These are phyloP conservation scores for Falco columbarius DNA, from an alignment of 2,797 vertebrate genomes.

Conservation along the genomic window DNA sequence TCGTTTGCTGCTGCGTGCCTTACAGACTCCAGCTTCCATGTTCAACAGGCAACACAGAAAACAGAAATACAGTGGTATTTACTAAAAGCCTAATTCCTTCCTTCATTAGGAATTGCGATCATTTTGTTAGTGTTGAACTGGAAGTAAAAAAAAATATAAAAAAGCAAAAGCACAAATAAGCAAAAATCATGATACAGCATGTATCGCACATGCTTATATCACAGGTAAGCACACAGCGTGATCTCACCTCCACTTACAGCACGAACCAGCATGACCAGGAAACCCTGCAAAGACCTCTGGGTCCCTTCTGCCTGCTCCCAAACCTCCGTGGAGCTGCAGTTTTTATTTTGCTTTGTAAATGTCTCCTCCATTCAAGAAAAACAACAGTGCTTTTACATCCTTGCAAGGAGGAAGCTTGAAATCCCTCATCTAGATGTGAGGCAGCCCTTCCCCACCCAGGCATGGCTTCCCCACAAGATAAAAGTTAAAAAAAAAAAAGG, in stretches of 20 bases:
- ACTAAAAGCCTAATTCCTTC: background rate
- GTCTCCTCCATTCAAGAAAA: slow-evolving; percentile 18
- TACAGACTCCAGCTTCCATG: background rate
- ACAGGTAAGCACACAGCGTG: background rate
- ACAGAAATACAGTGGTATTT: background rate
- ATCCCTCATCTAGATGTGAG: background rate
- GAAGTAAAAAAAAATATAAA: background rate
- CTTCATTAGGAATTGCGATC: background rate
- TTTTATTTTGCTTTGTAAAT: background rate
- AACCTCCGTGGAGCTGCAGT: background rate
- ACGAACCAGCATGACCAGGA: background rate
- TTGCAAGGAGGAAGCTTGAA: background rate
- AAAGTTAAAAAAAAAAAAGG: background rate
- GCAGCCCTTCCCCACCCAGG: background rate
- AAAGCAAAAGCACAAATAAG: background rate
- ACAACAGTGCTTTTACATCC: background rate
- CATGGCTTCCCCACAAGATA: background rate
- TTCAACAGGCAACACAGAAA: background rate
- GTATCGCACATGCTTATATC: too few relatives aligned
- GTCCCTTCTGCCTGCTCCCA: background rate
- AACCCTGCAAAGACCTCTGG: background rate
- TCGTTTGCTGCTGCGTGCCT: background rate
- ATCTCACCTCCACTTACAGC: background rate
- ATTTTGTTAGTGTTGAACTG: background rate
- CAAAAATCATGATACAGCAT: rapidly evolving